Evolutionary conservation across 2,113 vertebrate species (phyloP).

Genomic region (Dissostichus mawsoni): DNA sequence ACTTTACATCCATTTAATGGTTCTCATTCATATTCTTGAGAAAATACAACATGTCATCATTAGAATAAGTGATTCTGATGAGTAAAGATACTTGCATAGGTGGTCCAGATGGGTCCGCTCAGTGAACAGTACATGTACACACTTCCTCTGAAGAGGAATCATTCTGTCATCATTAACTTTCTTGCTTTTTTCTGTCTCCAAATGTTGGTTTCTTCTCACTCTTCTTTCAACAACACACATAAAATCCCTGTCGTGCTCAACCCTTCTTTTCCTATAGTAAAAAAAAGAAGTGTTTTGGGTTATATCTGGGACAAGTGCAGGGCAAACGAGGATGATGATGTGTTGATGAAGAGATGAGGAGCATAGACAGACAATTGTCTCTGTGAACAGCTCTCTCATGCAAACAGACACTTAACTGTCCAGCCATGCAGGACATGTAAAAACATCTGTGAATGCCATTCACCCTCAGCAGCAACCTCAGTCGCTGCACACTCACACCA

Average conservation of each 20-base stretch:
- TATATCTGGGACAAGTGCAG: not conserved
- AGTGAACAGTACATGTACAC: slow-evolving; percentile 6
- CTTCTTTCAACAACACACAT: slow-evolving; percentile 2
- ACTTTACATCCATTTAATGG: not conserved
- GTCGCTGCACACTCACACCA: slow-evolving; percentile 46
- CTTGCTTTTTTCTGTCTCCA: slow-evolving; percentile 23
- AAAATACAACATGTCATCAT: slow-evolving; percentile 5
- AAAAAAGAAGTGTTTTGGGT: not conserved
- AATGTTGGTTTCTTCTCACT: not conserved
- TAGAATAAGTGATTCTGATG: slow-evolving; percentile 18
- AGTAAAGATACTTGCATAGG: slow-evolving; percentile 22
- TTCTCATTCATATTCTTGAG: not conserved
- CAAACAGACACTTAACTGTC: slow-evolving; percentile 52
- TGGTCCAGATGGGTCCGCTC: slow-evolving; percentile 49
- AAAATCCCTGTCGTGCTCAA: not conserved
- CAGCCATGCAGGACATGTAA: slow-evolving; percentile 52
- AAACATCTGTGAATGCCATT: slow-evolving; percentile 78
- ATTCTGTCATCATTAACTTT: slow-evolving; percentile 21
- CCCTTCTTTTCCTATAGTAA: not conserved
- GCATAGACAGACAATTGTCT: slow-evolving; percentile 51
- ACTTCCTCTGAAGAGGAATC: slow-evolving; percentile 30
- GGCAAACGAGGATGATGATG: slow-evolving; percentile 24
- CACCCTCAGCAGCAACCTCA: slow-evolving; percentile 51
- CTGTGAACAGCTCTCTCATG: slow-evolving; percentile 54
- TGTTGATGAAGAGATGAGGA: slow-evolving; percentile 60